Evolutionary conservation across 2,888 invertebrate genomes (phyloP), one percentile per base, ranked within the genome.

Genomic region (Podotricha telesiphe): DNA sequence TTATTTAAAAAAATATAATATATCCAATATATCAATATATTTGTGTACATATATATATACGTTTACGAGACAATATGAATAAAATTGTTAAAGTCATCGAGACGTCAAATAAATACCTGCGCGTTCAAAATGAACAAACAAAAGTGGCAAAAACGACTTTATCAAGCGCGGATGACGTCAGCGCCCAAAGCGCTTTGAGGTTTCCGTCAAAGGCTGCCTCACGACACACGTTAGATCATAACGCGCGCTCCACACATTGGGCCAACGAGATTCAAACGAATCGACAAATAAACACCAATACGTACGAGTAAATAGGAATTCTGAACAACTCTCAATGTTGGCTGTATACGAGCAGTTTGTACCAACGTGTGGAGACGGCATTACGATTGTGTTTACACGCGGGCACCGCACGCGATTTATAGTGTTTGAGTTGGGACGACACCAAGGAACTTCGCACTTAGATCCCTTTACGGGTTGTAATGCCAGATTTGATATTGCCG

Each of bases 391-490:
- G 75, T 64, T 63, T 69, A 72, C 72, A 72, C 75, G 80, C 79
- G 80, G 80, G 79, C 79, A 78, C 77, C 78, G 67, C 72, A 68
- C 77, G 76, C 81, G 82, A 83, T 82, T 86, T 85, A 85, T 86
- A 82, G 86, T 87, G 85, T 88, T 87, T 88, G 86, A 82, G 77
- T 82, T 84, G 75, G 74, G 77, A 74, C 76, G 76, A 78, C 73
- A 73, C 76, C 72, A 70, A 72, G 72, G 65, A 70, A 72, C 74
- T 75, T 71, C 64, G 72, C 74, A 73, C 76, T 75, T 69, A 71
- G 76, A 76, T 75, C 74, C 71, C 62, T 62, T 62, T 62, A 37
- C 48, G 19, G 62, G 69, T 50, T 37, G 62, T 62, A 50, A 62
- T 50, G 62, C 19, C 48, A 50, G 62, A 62, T 62, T 48, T 62